These are phyloP conservation scores for Clistopyga incitator DNA, from an alignment of 2,888 invertebrate species.

Conservation along the genomic window DNA sequence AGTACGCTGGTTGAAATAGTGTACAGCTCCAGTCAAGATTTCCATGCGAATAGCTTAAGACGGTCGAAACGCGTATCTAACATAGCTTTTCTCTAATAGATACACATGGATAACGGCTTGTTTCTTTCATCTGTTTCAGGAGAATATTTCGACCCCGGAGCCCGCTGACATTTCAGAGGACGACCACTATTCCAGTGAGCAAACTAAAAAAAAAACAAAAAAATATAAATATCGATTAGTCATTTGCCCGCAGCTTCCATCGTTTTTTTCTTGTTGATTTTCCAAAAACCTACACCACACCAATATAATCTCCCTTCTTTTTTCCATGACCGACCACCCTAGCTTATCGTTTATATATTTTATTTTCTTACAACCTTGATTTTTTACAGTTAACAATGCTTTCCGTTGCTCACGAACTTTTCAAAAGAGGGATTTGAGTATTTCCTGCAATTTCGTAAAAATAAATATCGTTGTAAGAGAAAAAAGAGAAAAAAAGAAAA, in stretches of 20 bases:
- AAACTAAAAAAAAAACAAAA: conserved; percentile 54
- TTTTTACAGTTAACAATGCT: too few species aligned
- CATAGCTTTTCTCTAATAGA: conserved; percentile 14
- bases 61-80: conserved; percentile 64
- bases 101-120: conserved; percentile 65
- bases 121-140: conserved; percentile 86
- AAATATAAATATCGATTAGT: conserved; percentile 47
- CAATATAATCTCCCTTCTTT: conserved; percentile 1
- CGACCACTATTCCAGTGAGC: conserved; percentile 90
- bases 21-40: conserved; percentile 62
- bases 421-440: too few species aligned
- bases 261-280: conserved; percentile 36
- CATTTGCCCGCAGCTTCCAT: conserved; percentile 35
- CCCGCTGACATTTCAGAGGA: conserved; percentile 89
- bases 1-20: conserved; percentile 42
- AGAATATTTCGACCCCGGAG: conserved; percentile 89
- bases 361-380: conserved; percentile 3
- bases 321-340: conserved; percentile 24
- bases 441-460: background rate
- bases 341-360: background rate
- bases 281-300: conserved; percentile 34
- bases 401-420: too few species aligned
- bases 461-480: background rate
- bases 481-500: too few species aligned
- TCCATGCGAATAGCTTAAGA: conserved; percentile 70